Evolutionary conservation across 2,113 vertebrate species (phyloP).

Genomic region (Sceloporus undulatus): DNA sequence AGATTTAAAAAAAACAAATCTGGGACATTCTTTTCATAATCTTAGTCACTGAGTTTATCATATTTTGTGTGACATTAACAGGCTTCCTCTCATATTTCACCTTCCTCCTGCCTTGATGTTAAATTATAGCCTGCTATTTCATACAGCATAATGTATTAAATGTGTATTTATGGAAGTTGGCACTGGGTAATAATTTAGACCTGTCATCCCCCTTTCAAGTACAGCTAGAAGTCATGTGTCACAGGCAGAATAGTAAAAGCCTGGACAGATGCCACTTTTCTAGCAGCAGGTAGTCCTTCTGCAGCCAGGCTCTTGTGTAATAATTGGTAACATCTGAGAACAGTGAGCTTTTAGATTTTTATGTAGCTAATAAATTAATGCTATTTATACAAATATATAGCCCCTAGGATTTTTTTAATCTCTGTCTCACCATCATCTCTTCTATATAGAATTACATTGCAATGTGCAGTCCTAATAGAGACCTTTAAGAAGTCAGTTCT

Average conservation of each 20-base stretch:
- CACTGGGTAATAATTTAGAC: background rate
- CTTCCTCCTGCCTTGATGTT: background rate
- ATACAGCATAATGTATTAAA: background rate
- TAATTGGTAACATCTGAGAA: background rate
- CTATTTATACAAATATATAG: background rate
- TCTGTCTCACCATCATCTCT: background rate
- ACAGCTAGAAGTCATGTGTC: constrained; percentile 3
- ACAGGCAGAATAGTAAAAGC: background rate
- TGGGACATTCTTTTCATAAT: background rate
- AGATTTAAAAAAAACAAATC: background rate
- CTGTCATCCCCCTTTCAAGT: background rate
- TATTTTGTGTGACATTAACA: constrained; percentile 1
- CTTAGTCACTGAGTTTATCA: background rate
- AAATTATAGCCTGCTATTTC: constrained; percentile 15
- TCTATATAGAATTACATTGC: background rate
- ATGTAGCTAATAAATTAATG: background rate
- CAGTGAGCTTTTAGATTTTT: background rate
- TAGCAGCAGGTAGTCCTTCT: background rate
- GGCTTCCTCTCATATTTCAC: constrained; percentile 9
- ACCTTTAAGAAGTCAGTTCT: background rate
- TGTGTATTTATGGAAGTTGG: constrained; percentile 17
- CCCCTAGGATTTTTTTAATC: background rate
- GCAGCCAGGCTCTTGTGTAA: background rate
- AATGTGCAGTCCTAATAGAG: background rate
- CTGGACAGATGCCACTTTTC: background rate